Percentiles rank a stretch among this genome's conserved stretches.
Evolutionary conservation across 2,888 invertebrate species (phyloP).

Genomic region (Clitarchus hookeri): DNA sequence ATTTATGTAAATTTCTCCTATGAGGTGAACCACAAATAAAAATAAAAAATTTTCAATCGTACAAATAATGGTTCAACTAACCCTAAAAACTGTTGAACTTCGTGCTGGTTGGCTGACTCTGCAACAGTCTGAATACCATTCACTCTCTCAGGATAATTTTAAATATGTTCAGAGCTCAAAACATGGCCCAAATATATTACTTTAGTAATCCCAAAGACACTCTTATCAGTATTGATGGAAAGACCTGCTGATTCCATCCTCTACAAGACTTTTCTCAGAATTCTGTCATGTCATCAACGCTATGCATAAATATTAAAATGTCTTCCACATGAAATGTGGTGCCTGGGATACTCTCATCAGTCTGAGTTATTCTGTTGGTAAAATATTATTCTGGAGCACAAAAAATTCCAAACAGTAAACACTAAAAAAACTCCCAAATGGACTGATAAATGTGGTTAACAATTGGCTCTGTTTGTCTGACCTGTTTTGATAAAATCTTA

Average conservation of each 20-base stretch:
- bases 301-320: conserved; percentile 35
- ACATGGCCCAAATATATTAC: conserved; percentile 39
- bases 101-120: conserved; percentile 36
- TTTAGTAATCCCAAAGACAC: conserved; percentile 33
- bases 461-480: background rate
- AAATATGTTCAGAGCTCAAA: conserved; percentile 35
- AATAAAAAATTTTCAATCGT: background rate
- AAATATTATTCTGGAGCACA: conserved; percentile 41
- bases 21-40: background rate
- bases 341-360: conserved; percentile 36
- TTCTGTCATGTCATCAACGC: conserved; percentile 44
- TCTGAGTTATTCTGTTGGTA: conserved; percentile 37
- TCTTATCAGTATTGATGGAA: conserved; percentile 41
- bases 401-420: conserved; percentile 45
- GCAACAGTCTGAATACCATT: background rate
- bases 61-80: background rate
- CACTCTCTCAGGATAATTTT: conserved; percentile 26
- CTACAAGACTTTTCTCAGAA: conserved; percentile 43
- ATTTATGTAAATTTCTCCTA: background rate
- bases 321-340: background rate
- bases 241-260: conserved; percentile 24
- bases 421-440: conserved; percentile 31
- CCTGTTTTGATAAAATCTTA: conserved; percentile 5
- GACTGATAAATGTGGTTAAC: conserved; percentile 42
- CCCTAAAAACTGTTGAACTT: conserved; percentile 38